These are phyloP conservation scores for Philaethria dido DNA, from an alignment of 2,888 invertebrate genomes.

Conservation along the genomic window DNA sequence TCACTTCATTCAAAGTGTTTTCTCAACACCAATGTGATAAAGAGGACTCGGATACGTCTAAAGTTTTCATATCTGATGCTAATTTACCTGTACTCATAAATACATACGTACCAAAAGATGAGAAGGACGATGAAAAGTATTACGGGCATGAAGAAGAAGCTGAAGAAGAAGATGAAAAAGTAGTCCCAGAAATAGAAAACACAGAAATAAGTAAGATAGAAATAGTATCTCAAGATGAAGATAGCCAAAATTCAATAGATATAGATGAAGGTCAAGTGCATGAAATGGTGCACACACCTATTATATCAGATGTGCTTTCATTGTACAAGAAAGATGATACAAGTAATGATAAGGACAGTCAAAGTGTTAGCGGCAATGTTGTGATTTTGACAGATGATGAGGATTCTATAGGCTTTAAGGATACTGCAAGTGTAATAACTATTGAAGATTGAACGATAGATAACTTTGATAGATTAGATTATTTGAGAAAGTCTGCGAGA, in stretches of 20 bases:
- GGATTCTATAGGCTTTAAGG: constrained; percentile 57
- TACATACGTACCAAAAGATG: constrained; percentile 68
- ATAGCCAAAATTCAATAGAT: constrained; percentile 53
- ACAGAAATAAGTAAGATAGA: constrained; percentile 41
- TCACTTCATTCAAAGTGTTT: constrained; percentile 68
- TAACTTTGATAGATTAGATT: neutral
- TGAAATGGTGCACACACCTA: constrained; percentile 65
- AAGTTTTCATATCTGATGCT: constrained; percentile 69
- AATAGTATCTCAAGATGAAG: constrained; percentile 47
- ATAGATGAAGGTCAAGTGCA: constrained; percentile 55
- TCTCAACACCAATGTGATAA: constrained; percentile 66
- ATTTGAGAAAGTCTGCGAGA: neutral
- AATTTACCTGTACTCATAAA: constrained; percentile 65
- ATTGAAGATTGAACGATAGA: constrained; percentile 55
- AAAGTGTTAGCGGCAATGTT: constrained; percentile 44
- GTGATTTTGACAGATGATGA: constrained; percentile 63
- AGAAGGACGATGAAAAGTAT: constrained; percentile 72
- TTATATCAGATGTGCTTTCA: constrained; percentile 75
- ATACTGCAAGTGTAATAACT: constrained; percentile 55
- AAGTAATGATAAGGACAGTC: constrained; percentile 20
- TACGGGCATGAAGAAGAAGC: constrained; percentile 63
- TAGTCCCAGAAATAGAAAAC: constrained; percentile 39
- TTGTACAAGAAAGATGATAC: constrained; percentile 59
- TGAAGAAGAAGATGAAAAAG: constrained; percentile 56
- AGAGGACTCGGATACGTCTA: constrained; percentile 66